Conservation (phyloP, 2,888 invertebrate genomes). For the Plebejus anna region DNA sequence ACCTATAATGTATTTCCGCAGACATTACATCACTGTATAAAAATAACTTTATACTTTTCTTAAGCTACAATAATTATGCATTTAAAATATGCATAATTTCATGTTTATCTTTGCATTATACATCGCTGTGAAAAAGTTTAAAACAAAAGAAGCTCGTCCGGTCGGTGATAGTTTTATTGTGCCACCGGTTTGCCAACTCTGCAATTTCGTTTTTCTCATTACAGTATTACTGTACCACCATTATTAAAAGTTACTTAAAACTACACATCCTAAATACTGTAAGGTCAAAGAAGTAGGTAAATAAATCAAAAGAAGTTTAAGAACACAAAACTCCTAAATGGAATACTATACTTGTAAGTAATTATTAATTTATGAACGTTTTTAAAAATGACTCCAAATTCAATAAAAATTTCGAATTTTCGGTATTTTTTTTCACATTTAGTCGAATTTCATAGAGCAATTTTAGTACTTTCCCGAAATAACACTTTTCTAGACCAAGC, state of each 20-base stretch:
- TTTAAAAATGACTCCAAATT: no score
- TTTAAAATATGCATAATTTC: background rate
- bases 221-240: background rate
- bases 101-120: background rate
- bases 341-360: no score
- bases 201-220: background rate
- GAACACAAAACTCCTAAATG: background rate
- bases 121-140: conserved; percentile 17
- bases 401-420: no score
- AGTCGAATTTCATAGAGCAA: no score
- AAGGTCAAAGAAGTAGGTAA: background rate
- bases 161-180: conserved; percentile 5
- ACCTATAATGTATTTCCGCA: no score
- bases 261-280: background rate
- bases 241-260: background rate
- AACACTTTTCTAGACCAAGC: no score
- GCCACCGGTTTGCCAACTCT: background rate
- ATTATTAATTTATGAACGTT: no score
- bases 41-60: no score
- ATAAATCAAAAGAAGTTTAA: background rate
- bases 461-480: no score
- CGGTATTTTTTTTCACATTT: no score
- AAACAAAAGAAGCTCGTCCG: background rate
- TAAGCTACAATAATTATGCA: background rate
- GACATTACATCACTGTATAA: no score